phyloP scores from a whole-genome alignment of 2,888 invertebrate species.

The Hoplodrina blanda region DNA sequence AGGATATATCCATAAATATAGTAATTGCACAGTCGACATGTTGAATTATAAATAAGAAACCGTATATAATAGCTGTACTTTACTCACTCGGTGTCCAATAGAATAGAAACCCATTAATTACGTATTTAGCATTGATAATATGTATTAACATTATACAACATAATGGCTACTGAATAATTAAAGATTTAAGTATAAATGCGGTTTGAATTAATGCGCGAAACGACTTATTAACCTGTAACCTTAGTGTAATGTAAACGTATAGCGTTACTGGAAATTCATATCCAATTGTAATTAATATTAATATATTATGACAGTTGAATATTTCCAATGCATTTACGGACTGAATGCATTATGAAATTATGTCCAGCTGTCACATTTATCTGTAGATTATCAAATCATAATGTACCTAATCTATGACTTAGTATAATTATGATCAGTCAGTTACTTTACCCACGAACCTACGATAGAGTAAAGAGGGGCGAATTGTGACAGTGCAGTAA shows the following conservation, averaged over 20 bases:
- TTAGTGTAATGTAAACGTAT: conserved; percentile 24
- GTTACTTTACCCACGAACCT: not conserved
- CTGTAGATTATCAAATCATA: conserved; percentile 25
- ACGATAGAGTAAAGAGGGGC: conserved; percentile 11
- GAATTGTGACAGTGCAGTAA: conserved; percentile 9
- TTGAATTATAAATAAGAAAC: conserved; percentile 71
- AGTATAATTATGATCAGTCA: no score
- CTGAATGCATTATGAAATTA: conserved; percentile 31
- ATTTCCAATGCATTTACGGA: conserved; percentile 38
- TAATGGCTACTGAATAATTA: conserved; percentile 49
- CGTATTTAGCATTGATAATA: conserved; percentile 51
- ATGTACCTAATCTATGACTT: conserved; percentile 15
- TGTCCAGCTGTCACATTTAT: conserved; percentile 30
- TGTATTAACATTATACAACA: conserved; percentile 34
- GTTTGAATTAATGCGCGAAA: conserved; percentile 40
- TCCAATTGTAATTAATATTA: conserved; percentile 34
- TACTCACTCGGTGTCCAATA: conserved; percentile 59
- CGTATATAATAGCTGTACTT: conserved; percentile 64
- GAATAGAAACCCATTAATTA: conserved; percentile 68
- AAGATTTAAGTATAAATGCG: conserved; percentile 34
- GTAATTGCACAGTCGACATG: conserved; percentile 68
- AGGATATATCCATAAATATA: conserved; percentile 51
- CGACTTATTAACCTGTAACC: conserved; percentile 45
- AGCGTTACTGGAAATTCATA: conserved; percentile 36
- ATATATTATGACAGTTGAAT: conserved; percentile 29